These are phyloP conservation scores for Stegana nigrithorax DNA, from an alignment of 2,888 invertebrate genomes.

Conservation along the genomic window DNA sequence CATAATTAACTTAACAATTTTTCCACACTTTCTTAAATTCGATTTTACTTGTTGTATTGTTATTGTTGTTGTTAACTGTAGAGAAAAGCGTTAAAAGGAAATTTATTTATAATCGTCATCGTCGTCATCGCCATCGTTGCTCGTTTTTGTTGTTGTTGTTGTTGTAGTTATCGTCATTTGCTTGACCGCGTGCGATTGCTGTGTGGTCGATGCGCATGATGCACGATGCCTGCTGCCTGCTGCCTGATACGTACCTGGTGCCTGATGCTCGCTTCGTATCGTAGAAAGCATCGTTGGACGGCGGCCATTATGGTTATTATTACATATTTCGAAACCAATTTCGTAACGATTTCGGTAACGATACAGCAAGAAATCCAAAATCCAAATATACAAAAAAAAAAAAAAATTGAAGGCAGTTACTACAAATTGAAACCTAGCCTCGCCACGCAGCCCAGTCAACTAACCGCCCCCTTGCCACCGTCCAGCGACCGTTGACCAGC, in stretches of 20 bases:
- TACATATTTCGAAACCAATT: slow-evolving; percentile 1
- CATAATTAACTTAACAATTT: slow-evolving; percentile 10
- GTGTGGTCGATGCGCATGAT: background rate
- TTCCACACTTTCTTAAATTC: background rate
- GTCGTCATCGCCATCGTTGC: background rate
- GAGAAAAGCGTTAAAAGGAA: slow-evolving; percentile 35
- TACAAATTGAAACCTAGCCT: slow-evolving; percentile 8
- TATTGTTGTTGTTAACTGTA: background rate
- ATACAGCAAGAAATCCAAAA: background rate
- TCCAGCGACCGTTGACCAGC: too few species aligned
- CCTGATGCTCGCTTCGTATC: too few species aligned
- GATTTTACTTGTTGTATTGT: background rate
- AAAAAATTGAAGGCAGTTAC: background rate
- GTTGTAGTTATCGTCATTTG: too few species aligned
- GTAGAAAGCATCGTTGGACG: slow-evolving; percentile 1
- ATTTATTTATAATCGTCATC: slow-evolving; percentile 57
- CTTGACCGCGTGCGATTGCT: slow-evolving; percentile 5
- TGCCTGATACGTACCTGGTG: too few species aligned
- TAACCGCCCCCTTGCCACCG: background rate
- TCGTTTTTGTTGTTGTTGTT: too few species aligned
- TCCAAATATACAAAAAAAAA: background rate
- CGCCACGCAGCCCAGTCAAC: background rate
- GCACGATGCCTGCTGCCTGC: too few species aligned
- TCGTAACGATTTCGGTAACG: slow-evolving; percentile 9
- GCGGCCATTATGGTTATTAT: slow-evolving; percentile 4